Conservation (phyloP, 2,888 invertebrate species). For the Conomelus anceps region DNA sequence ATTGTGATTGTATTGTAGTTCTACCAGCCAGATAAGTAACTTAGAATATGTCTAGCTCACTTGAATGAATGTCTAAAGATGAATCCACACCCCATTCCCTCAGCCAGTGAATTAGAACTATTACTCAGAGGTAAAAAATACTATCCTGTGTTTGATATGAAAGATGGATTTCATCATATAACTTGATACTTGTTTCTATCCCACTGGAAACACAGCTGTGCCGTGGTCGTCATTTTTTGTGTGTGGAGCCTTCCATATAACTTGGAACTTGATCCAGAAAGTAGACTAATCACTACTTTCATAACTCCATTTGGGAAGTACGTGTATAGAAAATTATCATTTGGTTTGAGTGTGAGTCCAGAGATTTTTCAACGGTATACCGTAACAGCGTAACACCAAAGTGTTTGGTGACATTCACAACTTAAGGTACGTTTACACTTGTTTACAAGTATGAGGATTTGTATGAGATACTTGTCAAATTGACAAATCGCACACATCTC, state of each 20-base stretch:
- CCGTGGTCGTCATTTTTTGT: no score
- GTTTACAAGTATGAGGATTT: no score
- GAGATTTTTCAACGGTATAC: constrained; percentile 15
- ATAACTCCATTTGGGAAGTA: constrained; percentile 13
- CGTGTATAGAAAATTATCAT: no score
- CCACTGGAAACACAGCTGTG: no score
- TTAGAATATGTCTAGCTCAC: no score
- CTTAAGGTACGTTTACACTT: background rate
- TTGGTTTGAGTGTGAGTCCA: background rate
- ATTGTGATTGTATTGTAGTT: no score
- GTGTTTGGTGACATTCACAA: constrained; percentile 15
- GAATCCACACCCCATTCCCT: background rate
- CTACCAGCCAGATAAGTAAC: no score
- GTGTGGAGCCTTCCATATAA: no score
- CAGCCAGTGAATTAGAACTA: background rate
- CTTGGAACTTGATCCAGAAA: constrained; percentile 10
- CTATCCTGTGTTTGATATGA: constrained; percentile 7
- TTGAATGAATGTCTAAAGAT: background rate
- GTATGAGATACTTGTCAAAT: no score
- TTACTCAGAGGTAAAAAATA: background rate
- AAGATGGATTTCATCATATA: constrained; percentile 13
- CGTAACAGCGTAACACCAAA: background rate
- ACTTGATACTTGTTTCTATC: no score
- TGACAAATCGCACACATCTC: no score
- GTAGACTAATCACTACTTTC: constrained; percentile 11